These are phyloP conservation scores for Geophilus truncorum DNA, from an alignment of 2,888 invertebrate species.

Conservation along the genomic window DNA sequence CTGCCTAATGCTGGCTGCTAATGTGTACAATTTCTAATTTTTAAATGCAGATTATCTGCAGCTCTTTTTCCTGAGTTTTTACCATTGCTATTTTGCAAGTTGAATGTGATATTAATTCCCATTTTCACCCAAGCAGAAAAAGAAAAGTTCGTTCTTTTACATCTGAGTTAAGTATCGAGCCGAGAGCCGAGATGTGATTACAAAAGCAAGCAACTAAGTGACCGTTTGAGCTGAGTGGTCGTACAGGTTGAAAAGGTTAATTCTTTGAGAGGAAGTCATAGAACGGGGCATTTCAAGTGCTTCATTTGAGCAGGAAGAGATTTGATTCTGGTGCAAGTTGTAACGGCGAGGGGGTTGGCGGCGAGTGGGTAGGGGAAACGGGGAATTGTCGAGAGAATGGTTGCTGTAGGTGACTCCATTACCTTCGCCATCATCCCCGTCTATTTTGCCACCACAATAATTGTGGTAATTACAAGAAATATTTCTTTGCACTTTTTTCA, in stretches of 20 bases:
- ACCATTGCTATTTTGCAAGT: not conserved
- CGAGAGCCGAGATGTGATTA: not conserved
- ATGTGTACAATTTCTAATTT: too few species aligned
- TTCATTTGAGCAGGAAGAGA: constrained; percentile 6
- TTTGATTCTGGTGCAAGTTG: not conserved
- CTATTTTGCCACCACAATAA: not conserved
- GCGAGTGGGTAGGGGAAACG: too few species aligned
- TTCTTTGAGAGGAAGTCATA: constrained; percentile 15
- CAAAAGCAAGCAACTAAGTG: not conserved
- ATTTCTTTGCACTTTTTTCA: too few species aligned
- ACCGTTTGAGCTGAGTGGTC: not conserved
- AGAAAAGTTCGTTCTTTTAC: not conserved
- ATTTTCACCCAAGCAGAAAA: not conserved
- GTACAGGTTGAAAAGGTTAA: constrained; percentile 16
- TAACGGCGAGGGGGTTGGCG: not conserved
- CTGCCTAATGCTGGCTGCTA: too few species aligned
- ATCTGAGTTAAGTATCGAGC: not conserved
- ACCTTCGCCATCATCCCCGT: not conserved
- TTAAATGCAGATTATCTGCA: too few species aligned
- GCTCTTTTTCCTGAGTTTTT: not conserved
- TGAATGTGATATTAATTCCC: not conserved
- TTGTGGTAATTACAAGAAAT: not conserved
- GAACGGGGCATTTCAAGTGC: constrained; percentile 2
- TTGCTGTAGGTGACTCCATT: not conserved
- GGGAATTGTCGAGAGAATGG: not conserved